Evolutionary conservation across 2,797 vertebrate genomes (phyloP).

Genomic region (Macropodus opercularis): DNA sequence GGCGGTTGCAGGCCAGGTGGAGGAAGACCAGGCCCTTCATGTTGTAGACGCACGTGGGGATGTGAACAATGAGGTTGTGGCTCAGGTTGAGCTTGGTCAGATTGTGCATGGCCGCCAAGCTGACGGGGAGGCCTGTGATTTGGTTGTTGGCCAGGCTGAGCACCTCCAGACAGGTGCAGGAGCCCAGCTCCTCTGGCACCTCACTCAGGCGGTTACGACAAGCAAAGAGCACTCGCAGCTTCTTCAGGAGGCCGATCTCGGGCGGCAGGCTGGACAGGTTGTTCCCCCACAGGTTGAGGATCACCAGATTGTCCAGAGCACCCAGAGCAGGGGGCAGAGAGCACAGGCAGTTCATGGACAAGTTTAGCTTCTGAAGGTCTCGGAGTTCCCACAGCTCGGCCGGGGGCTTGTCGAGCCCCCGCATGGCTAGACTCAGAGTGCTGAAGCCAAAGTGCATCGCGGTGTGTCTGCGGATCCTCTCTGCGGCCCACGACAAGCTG

Average conservation of each 20-base stretch:
- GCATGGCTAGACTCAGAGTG: constrained; percentile 90
- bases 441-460: constrained; percentile 81
- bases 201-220: constrained; percentile 90
- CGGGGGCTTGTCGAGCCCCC: constrained; percentile 84
- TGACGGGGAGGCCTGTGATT: constrained; percentile 85
- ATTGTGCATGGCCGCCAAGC: constrained; percentile 80
- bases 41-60: constrained; percentile 89
- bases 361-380: constrained; percentile 92
- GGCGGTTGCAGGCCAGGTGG: constrained; percentile 89
- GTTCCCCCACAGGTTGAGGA: constrained; percentile 91
- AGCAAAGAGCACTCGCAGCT: constrained; percentile 89
- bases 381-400: constrained; percentile 90
- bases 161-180: constrained; percentile 88
- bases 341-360: constrained; percentile 89
- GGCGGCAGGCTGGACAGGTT: constrained; percentile 86
- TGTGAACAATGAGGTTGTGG: constrained; percentile 88
- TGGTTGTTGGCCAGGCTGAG: constrained; percentile 92
- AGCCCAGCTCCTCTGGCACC: constrained; percentile 88
- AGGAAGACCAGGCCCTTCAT: constrained; percentile 90
- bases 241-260: constrained; percentile 88
- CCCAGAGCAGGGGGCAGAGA: constrained; percentile 83
- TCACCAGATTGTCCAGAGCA: constrained; percentile 86
- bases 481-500: constrained; percentile 74
- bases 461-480: constrained; percentile 79
- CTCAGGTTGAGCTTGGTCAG: constrained; percentile 93